A percentile compares a stretch with the other conserved stretches of the same genome.
Conservation (phyloP, 2,797 vertebrate species). For the Microctenopoma stevenorrisi region DNA sequence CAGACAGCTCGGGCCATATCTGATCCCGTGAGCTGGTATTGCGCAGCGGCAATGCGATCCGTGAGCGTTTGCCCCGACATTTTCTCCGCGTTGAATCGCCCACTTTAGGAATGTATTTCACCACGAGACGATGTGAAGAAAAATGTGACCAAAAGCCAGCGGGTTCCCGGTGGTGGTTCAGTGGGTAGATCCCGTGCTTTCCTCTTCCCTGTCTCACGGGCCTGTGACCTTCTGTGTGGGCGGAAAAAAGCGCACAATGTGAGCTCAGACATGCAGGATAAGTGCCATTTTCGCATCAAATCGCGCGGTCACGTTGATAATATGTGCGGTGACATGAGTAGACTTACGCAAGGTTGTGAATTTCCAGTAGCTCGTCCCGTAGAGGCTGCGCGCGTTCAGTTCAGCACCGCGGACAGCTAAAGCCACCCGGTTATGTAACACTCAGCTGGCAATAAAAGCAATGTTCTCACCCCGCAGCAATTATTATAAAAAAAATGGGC, state of each 20-base stretch:
- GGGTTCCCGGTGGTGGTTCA: slow-evolving; percentile 37
- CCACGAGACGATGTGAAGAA: slow-evolving; percentile 34
- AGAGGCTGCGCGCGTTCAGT: slow-evolving; percentile 52
- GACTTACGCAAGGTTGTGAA: slow-evolving; percentile 78
- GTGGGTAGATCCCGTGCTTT: slow-evolving; percentile 35
- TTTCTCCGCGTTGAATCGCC: slow-evolving; percentile 82
- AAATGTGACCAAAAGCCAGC: slow-evolving; percentile 22
- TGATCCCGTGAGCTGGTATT: slow-evolving; percentile 99
- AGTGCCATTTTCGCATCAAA: slow-evolving; percentile 19
- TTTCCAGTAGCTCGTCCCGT: slow-evolving; percentile 66
- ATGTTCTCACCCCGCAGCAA: slow-evolving; percentile 42
- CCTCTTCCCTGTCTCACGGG: slow-evolving; percentile 51
- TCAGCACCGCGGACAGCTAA: slow-evolving; percentile 83
- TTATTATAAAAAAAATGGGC: slow-evolving; percentile 9
- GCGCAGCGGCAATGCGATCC: slow-evolving; percentile 99
- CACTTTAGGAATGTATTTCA: slow-evolving; percentile 69
- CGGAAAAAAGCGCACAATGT: slow-evolving; percentile 38
- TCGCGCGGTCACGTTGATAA: slow-evolving; percentile 43
- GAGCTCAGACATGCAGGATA: slow-evolving; percentile 12
- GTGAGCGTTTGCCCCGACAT: slow-evolving; percentile 99
- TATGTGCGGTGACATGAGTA: slow-evolving; percentile 47
- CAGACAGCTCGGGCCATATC: slow-evolving; percentile 98
- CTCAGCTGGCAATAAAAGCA: slow-evolving; percentile 49
- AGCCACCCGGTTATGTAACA: slow-evolving; percentile 81
- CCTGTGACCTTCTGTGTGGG: slow-evolving; percentile 75